Conservation (phyloP, 2,888 invertebrate genomes). For the Phrixothrix hirtus region DNA sequence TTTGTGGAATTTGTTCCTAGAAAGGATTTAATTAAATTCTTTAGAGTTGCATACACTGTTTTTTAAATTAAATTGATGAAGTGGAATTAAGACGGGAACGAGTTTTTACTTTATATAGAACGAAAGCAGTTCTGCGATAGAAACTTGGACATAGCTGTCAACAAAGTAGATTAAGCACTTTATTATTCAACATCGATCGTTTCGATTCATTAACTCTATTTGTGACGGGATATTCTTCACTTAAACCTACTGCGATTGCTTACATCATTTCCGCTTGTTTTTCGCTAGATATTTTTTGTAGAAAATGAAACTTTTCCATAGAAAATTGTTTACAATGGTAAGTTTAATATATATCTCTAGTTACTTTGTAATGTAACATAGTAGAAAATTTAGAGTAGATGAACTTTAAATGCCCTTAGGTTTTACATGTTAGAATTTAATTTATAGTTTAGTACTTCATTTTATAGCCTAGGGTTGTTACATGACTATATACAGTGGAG, state of each 20-base stretch:
- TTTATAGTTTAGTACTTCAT: conserved; percentile 15
- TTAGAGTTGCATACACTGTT: conserved; percentile 2
- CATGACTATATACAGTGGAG: conserved; percentile 8
- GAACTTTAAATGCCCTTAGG: conserved; percentile 4
- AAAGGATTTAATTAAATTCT: conserved; percentile 18
- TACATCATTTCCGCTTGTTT: conserved; percentile 22
- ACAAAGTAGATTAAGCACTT: conserved; percentile 38
- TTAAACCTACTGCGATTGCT: conserved; percentile 19
- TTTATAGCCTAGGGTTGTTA: conserved; percentile 6
- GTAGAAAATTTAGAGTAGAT: too few relatives aligned
- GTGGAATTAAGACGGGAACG: conserved; percentile 18
- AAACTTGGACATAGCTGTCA: conserved; percentile 30
- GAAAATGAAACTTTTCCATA: conserved; percentile 1
- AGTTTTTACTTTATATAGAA: conserved; percentile 18
- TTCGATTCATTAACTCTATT: conserved; percentile 39
- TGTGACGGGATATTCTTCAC: conserved; percentile 27
- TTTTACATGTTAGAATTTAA: conserved; percentile 16
- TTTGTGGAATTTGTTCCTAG: conserved; percentile 8
- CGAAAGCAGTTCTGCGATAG: conserved; percentile 11
- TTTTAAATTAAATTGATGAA: conserved; percentile 24
- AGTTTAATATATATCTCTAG: not conserved
- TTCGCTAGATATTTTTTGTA: conserved; percentile 19
- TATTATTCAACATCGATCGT: conserved; percentile 40
- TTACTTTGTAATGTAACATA: too few relatives aligned
- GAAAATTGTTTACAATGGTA: not conserved